Evolutionary conservation across 2,113 vertebrate genomes (phyloP).

Genomic region (Aphelocoma coerulescens): DNA sequence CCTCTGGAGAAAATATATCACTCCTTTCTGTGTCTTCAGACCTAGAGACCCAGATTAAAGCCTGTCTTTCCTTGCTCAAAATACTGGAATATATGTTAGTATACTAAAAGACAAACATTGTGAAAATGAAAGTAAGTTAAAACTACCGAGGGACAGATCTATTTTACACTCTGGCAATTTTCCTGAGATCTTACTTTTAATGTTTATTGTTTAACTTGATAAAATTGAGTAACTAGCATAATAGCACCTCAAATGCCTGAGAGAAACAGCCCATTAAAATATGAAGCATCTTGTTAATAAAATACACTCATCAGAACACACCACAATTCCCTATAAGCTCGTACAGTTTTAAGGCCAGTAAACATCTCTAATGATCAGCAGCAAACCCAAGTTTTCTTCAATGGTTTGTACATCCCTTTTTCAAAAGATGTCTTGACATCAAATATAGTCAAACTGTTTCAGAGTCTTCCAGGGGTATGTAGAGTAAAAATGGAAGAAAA

Average conservation of each 20-base stretch:
- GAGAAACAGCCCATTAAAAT: constrained; percentile 37
- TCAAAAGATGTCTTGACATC: not conserved
- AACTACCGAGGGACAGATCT: constrained; percentile 20
- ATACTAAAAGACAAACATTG: not conserved
- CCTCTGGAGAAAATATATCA: not conserved
- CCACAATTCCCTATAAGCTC: not conserved
- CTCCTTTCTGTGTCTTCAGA: not conserved
- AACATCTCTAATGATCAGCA: not conserved
- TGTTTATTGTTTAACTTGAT: constrained; percentile 61
- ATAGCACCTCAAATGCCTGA: not conserved
- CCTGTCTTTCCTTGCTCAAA: not conserved
- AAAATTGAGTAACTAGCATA: constrained; percentile 50
- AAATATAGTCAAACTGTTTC: not conserved
- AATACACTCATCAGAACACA: not conserved
- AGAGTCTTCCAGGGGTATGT: not conserved
- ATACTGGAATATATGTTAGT: not conserved
- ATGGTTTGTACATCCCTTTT: not conserved
- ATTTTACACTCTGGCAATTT: constrained; percentile 17
- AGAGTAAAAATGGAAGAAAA: not conserved
- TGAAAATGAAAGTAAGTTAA: constrained; percentile 18
- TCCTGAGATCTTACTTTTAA: constrained; percentile 48
- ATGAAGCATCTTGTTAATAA: constrained; percentile 43
- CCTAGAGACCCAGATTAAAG: not conserved
- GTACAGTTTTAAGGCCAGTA: not conserved
- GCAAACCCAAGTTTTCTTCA: not conserved